Conservation (phyloP, 1,140 invertebrate species). For the Zaprionus kolodkinae region DNA sequence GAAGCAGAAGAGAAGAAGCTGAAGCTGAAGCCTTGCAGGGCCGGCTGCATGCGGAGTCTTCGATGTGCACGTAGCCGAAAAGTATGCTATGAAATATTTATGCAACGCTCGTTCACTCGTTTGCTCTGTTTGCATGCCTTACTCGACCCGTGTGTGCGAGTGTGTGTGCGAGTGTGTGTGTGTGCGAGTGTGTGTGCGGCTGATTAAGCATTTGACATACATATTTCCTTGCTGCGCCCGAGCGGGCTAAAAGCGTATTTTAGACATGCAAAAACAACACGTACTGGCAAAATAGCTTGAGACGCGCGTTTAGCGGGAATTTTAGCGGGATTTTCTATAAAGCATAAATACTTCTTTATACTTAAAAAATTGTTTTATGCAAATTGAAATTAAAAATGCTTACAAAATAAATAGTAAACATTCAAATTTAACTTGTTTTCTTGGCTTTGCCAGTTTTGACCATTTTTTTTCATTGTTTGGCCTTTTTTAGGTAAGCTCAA, state of each 20-base stretch:
- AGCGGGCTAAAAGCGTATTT: slow-evolving; percentile 63
- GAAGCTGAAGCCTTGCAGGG: too few relatives aligned
- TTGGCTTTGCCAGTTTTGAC: background rate
- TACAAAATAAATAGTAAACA: too few relatives aligned
- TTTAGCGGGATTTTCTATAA: too few relatives aligned
- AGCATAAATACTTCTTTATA: too few relatives aligned
- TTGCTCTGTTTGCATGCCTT: slow-evolving; percentile 62
- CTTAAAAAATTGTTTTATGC: too few relatives aligned
- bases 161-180: slow-evolving; percentile 25
- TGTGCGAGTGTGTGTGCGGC: slow-evolving; percentile 54
- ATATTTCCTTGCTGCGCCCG: slow-evolving; percentile 60
- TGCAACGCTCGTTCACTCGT: slow-evolving; percentile 59
- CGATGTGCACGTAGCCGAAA: slow-evolving; percentile 69
- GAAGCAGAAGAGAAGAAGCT: too few relatives aligned
- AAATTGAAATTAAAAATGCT: too few relatives aligned
- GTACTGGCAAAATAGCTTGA: slow-evolving; percentile 18
- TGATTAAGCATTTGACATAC: slow-evolving; percentile 80
- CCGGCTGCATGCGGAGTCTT: background rate
- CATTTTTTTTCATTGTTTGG: background rate
- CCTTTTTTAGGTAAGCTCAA: too few relatives aligned
- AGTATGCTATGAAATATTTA: slow-evolving; percentile 82
- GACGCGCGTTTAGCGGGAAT: too few relatives aligned
- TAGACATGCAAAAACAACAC: slow-evolving; percentile 78
- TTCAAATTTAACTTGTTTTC: too few relatives aligned
- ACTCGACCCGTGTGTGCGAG: slow-evolving; percentile 13